phyloP scores from a whole-genome alignment of 2,797 vertebrate species.

The Leptatherina wallacei region DNA sequence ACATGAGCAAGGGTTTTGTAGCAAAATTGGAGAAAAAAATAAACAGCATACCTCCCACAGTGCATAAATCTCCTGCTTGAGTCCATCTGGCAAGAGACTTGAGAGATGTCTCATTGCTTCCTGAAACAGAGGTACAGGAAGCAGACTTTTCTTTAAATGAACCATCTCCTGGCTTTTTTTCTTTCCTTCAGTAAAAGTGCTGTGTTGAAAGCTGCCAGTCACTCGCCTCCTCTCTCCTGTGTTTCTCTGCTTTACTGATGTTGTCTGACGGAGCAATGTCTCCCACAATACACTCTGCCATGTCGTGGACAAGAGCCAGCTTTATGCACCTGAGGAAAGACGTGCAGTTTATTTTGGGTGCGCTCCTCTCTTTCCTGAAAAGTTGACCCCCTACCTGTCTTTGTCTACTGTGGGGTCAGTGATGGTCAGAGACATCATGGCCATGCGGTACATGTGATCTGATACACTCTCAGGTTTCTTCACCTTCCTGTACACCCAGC shows the following conservation, averaged over 20 bases:
- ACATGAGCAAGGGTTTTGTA: not conserved
- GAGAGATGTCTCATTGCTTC: constrained; percentile 91
- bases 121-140: constrained; percentile 67
- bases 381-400: constrained; percentile 78
- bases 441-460: constrained; percentile 99
- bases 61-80: constrained; percentile 89
- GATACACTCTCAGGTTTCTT: constrained; percentile 93
- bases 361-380: not conserved
- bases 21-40: not conserved
- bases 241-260: constrained; percentile 95
- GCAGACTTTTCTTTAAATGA: not conserved
- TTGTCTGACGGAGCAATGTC: constrained; percentile 97
- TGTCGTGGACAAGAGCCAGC: constrained; percentile 94
- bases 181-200: no score
- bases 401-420: constrained; percentile 90
- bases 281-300: constrained; percentile 98
- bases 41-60: constrained; percentile 86
- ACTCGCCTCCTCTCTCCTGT: constrained; percentile 90
- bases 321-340: constrained; percentile 88
- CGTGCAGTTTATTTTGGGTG: not conserved
- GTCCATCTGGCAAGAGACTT: constrained; percentile 85
- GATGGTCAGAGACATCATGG: constrained; percentile 93
- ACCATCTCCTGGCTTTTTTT: not conserved
- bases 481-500: constrained; percentile 94
- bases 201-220: not conserved